Conservation (phyloP, 2,113 vertebrate genomes). For the Ondatra zibethicus region DNA sequence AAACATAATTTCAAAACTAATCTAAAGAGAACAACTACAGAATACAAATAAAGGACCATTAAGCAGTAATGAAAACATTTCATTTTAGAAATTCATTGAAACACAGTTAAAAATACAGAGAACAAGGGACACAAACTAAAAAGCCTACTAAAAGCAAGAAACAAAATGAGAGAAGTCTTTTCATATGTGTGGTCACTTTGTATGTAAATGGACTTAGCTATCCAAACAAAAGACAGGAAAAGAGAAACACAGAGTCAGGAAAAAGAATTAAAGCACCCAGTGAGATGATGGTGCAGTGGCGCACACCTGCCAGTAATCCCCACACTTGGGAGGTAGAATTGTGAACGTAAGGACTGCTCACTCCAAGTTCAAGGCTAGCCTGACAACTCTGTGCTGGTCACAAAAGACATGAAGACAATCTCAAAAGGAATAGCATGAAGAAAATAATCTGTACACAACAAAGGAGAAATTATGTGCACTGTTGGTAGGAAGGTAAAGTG, state of each 20-base stretch:
- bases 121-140: neutral
- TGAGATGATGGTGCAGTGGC: neutral
- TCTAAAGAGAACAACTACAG: neutral
- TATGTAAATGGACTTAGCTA: neutral
- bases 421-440: neutral
- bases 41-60: neutral
- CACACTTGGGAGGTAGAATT: neutral
- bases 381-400: neutral
- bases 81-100: neutral
- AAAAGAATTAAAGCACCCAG: neutral
- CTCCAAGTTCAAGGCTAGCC: neutral
- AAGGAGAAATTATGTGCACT: neutral
- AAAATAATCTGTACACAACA: neutral
- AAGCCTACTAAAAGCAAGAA: neutral
- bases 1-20: neutral
- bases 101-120: neutral
- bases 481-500: neutral
- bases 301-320: neutral
- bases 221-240: neutral
- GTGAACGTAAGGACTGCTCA: neutral
- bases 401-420: neutral
- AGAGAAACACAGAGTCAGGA: neutral
- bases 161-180: neutral
- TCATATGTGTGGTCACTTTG: neutral
- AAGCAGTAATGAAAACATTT: neutral